These are phyloP conservation scores for Perca flavescens DNA, from an alignment of 2,113 vertebrate species.

Conservation along the genomic window DNA sequence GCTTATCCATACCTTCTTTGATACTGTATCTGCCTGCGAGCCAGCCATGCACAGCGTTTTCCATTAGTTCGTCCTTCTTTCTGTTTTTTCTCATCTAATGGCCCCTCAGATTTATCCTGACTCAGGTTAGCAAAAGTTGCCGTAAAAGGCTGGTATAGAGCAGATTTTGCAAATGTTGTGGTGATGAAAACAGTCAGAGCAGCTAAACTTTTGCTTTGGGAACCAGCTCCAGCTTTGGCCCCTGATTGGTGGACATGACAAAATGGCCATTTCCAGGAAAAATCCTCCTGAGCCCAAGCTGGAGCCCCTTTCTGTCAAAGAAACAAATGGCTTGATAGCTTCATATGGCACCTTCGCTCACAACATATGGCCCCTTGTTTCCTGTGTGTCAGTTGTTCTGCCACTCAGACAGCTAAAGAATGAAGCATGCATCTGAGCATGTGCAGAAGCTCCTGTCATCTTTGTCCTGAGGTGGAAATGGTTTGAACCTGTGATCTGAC, in stretches of 20 bases:
- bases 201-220: not conserved
- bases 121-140: not conserved
- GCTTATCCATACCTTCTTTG: not conserved
- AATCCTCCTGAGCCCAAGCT: conserved; percentile 10
- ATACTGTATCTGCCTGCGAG: not conserved
- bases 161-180: not conserved
- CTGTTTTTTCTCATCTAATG: conserved; percentile 18
- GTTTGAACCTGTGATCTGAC: conserved; percentile 46
- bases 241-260: conserved; percentile 1
- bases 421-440: conserved; percentile 45
- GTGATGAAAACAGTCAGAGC: not conserved
- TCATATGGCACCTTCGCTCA: conserved; percentile 64
- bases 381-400: conserved; percentile 43
- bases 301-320: conserved; percentile 22
- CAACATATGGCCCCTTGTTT: conserved; percentile 73
- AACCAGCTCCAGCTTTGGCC: not conserved
- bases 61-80: not conserved
- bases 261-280: not conserved
- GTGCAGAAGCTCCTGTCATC: conserved; percentile 41
- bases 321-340: conserved; percentile 69
- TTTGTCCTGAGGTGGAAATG: conserved; percentile 8
- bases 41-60: not conserved
- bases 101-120: not conserved
- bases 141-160: not conserved
- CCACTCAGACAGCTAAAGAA: conserved; percentile 32